phyloP scores from a whole-genome alignment of 2,888 invertebrate genomes.

The Griposia aprilina region DNA sequence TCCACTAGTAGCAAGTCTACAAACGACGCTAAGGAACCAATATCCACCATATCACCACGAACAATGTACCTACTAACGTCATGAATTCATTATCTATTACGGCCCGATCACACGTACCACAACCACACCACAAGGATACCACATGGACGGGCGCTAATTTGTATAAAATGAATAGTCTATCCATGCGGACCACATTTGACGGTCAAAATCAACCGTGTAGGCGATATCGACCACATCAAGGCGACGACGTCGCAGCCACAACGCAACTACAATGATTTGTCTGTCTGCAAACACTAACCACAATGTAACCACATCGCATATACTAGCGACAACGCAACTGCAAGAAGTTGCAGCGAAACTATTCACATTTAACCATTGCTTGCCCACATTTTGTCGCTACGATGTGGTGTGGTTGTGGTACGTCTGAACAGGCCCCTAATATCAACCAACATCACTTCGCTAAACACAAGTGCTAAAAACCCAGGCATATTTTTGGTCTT shows the following conservation, averaged over 20 bases:
- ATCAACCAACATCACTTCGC: background rate
- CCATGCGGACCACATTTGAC: too few species aligned
- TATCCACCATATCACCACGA: background rate
- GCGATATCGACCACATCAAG: too few species aligned
- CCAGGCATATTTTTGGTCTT: slow-evolving; percentile 29
- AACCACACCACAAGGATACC: too few species aligned
- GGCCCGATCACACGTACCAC: too few species aligned
- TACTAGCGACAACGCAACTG: background rate
- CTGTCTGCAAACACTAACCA: background rate
- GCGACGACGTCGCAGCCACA: background rate
- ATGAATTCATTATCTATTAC: too few species aligned
- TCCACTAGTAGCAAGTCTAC: background rate
- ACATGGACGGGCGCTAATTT: too few species aligned
- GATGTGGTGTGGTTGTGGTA: background rate
- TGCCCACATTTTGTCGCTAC: background rate
- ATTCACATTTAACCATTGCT: background rate
- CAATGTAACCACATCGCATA: background rate
- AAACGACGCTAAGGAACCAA: too few species aligned
- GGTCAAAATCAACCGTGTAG: too few species aligned
- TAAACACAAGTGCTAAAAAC: slow-evolving; percentile 35
- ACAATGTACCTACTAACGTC: background rate
- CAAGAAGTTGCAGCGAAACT: background rate
- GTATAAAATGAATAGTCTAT: too few species aligned
- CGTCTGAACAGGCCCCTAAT: background rate
- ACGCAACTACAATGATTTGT: background rate